These are phyloP conservation scores for Eubasilissa splendida DNA, from an alignment of 2,888 invertebrate species.

Conservation along the genomic window DNA sequence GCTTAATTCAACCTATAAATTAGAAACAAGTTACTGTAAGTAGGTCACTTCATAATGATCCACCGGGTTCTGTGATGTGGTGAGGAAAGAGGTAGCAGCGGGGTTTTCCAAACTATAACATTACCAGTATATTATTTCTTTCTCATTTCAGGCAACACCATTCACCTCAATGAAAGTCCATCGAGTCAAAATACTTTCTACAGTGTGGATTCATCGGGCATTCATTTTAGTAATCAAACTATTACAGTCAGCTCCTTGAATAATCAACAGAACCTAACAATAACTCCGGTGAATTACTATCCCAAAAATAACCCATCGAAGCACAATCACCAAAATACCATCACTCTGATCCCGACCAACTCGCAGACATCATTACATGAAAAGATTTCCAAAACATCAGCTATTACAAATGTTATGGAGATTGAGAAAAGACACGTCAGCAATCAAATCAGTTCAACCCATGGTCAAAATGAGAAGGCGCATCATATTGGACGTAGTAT, in stretches of 20 bases:
- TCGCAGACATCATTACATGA: constrained; percentile 42
- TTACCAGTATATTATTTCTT: neutral
- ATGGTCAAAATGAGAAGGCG: constrained; percentile 43
- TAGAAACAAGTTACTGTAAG: too few species aligned
- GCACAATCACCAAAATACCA: constrained; percentile 61
- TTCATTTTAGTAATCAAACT: constrained; percentile 65
- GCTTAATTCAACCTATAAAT: too few species aligned
- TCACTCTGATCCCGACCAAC: constrained; percentile 45
- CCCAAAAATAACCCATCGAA: constrained; percentile 67
- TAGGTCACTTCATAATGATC: too few species aligned
- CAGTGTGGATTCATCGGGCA: constrained; percentile 67
- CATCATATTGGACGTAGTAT: constrained; percentile 40
- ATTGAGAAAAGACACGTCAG: constrained; percentile 45
- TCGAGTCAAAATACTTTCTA: constrained; percentile 57
- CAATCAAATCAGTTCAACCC: constrained; percentile 48
- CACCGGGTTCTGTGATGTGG: too few species aligned
- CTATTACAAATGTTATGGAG: constrained; percentile 46
- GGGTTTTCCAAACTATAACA: too few species aligned
- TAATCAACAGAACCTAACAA: constrained; percentile 64
- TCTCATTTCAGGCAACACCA: constrained; percentile 36
- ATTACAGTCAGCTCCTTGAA: constrained; percentile 62
- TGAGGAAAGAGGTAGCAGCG: too few species aligned
- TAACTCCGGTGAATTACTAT: constrained; percentile 66
- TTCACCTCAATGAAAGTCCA: constrained; percentile 34
- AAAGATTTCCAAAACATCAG: constrained; percentile 46